Evolutionary conservation across 2,888 invertebrate genomes (phyloP), one percentile per base, ranked within the genome.

Genomic region (Machimus atricapillus): DNA sequence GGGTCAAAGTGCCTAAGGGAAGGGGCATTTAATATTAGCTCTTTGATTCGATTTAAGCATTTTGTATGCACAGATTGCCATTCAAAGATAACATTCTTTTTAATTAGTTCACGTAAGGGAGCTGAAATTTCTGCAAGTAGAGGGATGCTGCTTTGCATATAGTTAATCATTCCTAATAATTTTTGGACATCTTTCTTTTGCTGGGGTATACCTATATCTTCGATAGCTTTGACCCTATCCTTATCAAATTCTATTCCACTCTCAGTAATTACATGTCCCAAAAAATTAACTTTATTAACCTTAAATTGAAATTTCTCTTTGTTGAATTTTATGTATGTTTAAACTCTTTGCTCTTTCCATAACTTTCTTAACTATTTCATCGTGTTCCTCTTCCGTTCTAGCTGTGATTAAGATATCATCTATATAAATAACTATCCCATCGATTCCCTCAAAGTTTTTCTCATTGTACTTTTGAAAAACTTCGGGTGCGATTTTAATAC

Each of bases 281-380:
- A 86, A 1, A 90, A 91, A 86, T 91, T 89, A 31, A 43, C 1
- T 14, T 43, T 14, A 14, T 43, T 43, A 2, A 43, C 14, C 14
- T 43, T 43, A 43, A 43, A 43, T 43, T 43, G 43, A 40, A 90
- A 16, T 89, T 90, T 91, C 9, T 89, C 83, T 52, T 23, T 86
- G 89, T 90, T 91, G 86, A 91, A 91, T 88, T 90, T 31, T 31
- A 31, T 90, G n/a, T n/a, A 91, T 88, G 88, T 89, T 89, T 81
- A 7, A 3, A 86, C 40, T 43, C 40, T 43, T 43, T 43, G 40
- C 8, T 43, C 12, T 43, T 43, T 12, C 40, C 77, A 91, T 52
- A 1, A 91, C 90, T 86, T 87, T 12, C 43, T 87, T 81, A 23
- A 90, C 85, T 46, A 88, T 90, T 78, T 87, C 6, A 87, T 90